Conservation (phyloP, 1,140 invertebrate genomes). For the Manduca sexta region DNA sequence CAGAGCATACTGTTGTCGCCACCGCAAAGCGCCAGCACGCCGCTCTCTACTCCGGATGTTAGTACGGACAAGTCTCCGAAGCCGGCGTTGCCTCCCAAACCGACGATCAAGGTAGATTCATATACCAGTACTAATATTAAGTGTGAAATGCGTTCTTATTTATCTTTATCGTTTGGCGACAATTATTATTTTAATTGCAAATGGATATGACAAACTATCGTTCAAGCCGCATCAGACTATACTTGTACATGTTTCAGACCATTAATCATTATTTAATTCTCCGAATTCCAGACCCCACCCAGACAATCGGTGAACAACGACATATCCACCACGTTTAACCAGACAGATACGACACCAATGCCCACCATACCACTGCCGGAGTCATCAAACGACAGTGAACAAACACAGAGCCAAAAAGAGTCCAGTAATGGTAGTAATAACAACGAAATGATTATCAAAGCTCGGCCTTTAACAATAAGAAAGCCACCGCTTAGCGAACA, state of each 20-base stretch:
- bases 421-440: slow-evolving; percentile 50
- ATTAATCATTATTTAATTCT: not conserved
- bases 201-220: no score
- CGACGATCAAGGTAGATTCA: slow-evolving; percentile 74
- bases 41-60: slow-evolving; percentile 73
- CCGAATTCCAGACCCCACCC: slow-evolving; percentile 57
- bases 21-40: slow-evolving; percentile 75
- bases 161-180: not conserved
- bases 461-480: slow-evolving; percentile 84
- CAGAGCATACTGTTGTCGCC: slow-evolving; percentile 72
- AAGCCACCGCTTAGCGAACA: slow-evolving; percentile 84
- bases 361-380: slow-evolving; percentile 42
- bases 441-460: slow-evolving; percentile 82
- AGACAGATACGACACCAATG: slow-evolving; percentile 36
- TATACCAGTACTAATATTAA: no score
- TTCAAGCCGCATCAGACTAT: not conserved
- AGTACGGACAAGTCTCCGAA: slow-evolving; percentile 74
- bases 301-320: slow-evolving; percentile 57
- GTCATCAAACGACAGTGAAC: slow-evolving; percentile 43
- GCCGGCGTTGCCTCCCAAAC: slow-evolving; percentile 84
- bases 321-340: slow-evolving; percentile 25
- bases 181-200: not conserved
- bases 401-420: slow-evolving; percentile 50
- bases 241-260: not conserved
- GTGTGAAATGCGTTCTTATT: slow-evolving; percentile 8